These are phyloP conservation scores for Apostichopus leukothele DNA, from an alignment of 53 echinoderm and acorn worm genomes.

Conservation along the genomic window DNA sequence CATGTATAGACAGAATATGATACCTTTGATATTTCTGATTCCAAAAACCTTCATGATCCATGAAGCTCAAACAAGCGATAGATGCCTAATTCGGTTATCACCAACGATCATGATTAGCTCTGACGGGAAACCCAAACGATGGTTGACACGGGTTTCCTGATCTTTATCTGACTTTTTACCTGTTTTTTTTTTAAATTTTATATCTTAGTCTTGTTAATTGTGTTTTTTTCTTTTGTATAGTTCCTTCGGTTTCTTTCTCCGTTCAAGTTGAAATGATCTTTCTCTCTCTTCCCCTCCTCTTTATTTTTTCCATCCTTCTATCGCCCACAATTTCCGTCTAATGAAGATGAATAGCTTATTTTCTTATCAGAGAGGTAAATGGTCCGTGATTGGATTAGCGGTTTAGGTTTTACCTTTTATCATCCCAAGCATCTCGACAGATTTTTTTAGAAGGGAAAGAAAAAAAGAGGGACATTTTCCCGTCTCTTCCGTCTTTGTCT, in stretches of 20 bases:
- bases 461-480: too few species aligned
- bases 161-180: neutral
- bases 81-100: neutral
- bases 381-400: neutral
- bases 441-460: too few species aligned
- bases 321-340: neutral
- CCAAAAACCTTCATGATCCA: too few species aligned
- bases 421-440: too few species aligned
- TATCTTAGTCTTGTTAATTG: too few species aligned
- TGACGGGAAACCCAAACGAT: neutral
- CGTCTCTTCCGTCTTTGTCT: too few species aligned
- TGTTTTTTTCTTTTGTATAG: too few species aligned
- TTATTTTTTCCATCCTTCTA: neutral
- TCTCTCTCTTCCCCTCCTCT: neutral
- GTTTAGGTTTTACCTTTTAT: too few species aligned
- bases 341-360: neutral
- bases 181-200: neutral
- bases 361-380: neutral
- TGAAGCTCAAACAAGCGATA: neutral
- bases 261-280: neutral
- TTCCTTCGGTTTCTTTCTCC: neutral
- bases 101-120: neutral
- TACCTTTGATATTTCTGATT: too few species aligned
- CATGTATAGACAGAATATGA: too few species aligned
- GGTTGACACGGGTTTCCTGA: neutral